A percentile compares a stretch with the other conserved stretches of the same genome.
Conservation (phyloP, 2,797 vertebrate species). For the Halcyon leucocephala region DNA sequence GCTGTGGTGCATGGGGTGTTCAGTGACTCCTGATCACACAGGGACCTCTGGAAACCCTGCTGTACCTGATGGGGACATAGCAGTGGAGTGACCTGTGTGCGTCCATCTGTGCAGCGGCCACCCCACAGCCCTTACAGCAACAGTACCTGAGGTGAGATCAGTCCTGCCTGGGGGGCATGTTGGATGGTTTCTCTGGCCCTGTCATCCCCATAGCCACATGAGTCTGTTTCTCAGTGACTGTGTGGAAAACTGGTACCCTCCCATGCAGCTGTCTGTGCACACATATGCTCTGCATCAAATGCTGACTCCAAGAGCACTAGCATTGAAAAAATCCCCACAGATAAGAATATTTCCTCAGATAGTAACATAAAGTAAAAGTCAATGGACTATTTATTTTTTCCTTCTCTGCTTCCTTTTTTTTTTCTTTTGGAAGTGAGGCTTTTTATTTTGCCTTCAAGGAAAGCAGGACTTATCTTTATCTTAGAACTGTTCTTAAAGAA, state of each 20-base stretch:
- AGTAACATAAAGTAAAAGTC: neutral
- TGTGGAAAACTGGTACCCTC: neutral
- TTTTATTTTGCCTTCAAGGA: neutral
- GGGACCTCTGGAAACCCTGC: neutral
- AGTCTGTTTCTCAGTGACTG: neutral
- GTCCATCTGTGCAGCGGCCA: neutral
- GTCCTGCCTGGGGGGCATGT: neutral
- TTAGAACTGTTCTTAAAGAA: neutral
- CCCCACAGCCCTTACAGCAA: neutral
- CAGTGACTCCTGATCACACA: neutral
- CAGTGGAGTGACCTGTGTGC: fast-evolving
- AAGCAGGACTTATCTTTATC: neutral
- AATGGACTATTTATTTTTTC: neutral
- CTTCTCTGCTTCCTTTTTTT: fast-evolving
- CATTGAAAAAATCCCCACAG: neutral
- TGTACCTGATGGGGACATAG: fast-evolving
- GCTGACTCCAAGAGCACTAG: neutral
- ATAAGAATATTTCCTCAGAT: neutral
- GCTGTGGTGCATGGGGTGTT: fast-evolving
- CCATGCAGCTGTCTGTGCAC: neutral
- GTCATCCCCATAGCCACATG: neutral
- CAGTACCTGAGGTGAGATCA: fast-evolving
- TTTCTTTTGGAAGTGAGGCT: neutral
- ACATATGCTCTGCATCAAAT: neutral
- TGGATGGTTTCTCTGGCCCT: neutral